Evolutionary conservation across 2,113 vertebrate species (phyloP), one percentile per base, ranked within the genome.

Genomic region (Perognathus longimembris): DNA sequence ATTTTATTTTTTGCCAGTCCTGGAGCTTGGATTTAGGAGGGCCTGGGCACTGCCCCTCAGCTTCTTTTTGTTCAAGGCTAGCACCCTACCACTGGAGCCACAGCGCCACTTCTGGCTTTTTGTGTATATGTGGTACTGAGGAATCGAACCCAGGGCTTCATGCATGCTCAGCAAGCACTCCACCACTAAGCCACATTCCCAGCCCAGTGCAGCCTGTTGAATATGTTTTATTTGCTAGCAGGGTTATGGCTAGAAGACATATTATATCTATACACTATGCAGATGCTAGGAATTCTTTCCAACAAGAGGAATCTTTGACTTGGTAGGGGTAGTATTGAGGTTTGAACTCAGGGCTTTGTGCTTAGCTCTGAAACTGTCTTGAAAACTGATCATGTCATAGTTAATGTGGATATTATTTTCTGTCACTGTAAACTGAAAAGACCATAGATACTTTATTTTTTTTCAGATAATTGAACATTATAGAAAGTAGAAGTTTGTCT

Each of bases 341-440:
- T 45, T 45, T 45, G 45, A 45, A 45, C 45, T 45, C 45, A 45
- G 45, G 45, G 12, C 12, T 45, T 45, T 45, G 45, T 45, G 45
- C 45, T 45, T 45, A 45, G 45, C 45, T 45, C 45, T 30, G 0
- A 61, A 89, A 75, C n/a, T 80, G 79, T 54, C 5, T 81, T 80
- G 38, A 86, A 87, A 14, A 61, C 3, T 69, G 42, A 91, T 11
- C 2, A 28, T 77, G 67, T 83, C 26, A 70, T 63, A 50, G 9
- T 88, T 94, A 91, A 59, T 67, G 14, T 71, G 73, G 15, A 67
- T 40, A 88, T 59, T 90, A n/a, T 54, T 70, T 86, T 79, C 18
- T 74, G 50, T 21, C 2, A 34, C 30, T 80, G 1, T 91, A 83
- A 84, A 34, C 54, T 90, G 61, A 77, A 63, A 90, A 91, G 79